phyloP scores from a whole-genome alignment of 2,888 invertebrate genomes.

The Erynnis tages region DNA sequence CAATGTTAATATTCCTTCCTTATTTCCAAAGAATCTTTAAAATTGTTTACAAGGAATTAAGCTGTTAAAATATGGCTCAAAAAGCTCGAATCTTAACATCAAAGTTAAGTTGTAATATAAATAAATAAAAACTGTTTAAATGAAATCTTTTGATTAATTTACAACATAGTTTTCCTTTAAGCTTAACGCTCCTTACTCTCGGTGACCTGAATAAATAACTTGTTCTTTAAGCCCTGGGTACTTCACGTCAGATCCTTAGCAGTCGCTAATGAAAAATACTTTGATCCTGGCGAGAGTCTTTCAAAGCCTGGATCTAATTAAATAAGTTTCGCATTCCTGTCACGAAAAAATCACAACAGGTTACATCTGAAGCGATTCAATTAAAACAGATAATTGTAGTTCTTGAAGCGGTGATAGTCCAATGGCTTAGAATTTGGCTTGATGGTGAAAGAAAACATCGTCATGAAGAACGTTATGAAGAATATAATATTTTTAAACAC shows the following conservation, averaged over 20 bases:
- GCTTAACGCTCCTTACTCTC: not conserved
- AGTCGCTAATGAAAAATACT: conserved; percentile 14
- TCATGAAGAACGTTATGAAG: too few relatives aligned
- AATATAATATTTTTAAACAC: too few relatives aligned
- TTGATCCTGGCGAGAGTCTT: not conserved
- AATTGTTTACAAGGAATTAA: too few relatives aligned
- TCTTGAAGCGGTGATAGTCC: too few relatives aligned
- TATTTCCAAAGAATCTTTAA: too few relatives aligned
- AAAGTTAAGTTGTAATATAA: not conserved
- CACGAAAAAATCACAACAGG: too few relatives aligned
- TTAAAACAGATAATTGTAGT: too few relatives aligned
- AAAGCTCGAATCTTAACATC: not conserved
- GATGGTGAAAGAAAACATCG: too few relatives aligned
- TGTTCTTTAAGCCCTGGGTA: conserved; percentile 4
- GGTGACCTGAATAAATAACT: conserved; percentile 11
- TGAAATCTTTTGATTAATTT: not conserved
- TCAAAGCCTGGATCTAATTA: conserved; percentile 3
- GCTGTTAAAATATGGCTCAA: not conserved
- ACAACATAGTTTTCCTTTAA: conserved; percentile 1
- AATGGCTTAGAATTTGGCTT: too few relatives aligned
- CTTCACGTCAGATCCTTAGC: not conserved
- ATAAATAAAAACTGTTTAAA: conserved; percentile 8
- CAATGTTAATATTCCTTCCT: too few relatives aligned
- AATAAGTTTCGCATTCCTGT: not conserved
- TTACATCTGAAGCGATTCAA: too few relatives aligned